Conservation (phyloP, 2,113 vertebrate genomes). For the Athene cunicularia region DNA sequence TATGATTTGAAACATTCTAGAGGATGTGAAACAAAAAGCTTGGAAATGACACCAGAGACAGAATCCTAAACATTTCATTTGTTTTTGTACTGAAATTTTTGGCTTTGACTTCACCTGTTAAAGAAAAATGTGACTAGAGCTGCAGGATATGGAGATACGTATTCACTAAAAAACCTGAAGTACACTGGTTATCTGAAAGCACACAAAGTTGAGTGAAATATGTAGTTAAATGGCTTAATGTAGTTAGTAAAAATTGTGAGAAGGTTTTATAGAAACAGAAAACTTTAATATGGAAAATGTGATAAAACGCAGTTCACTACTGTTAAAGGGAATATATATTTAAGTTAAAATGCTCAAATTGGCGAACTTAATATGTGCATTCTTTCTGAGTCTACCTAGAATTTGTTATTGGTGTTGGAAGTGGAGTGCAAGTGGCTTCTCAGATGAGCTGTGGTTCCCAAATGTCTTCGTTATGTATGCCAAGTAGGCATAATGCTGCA, state of each 20-base stretch:
- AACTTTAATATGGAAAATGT: background rate
- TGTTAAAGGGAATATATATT: background rate
- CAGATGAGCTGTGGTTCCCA: background rate
- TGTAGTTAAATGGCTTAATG: background rate
- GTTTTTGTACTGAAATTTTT: background rate
- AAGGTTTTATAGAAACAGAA: background rate
- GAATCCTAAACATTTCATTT: background rate
- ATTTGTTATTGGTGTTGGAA: background rate
- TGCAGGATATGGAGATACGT: background rate
- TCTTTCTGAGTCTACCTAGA: background rate
- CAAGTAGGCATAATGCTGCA: background rate
- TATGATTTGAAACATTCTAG: slow-evolving; percentile 80
- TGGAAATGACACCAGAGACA: background rate
- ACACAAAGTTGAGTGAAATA: background rate
- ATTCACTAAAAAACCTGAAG: background rate
- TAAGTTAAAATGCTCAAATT: background rate
- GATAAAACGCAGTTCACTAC: background rate
- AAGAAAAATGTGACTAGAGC: background rate
- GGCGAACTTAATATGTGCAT: background rate
- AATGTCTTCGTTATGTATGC: background rate
- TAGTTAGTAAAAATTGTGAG: background rate
- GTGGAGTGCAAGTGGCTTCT: background rate
- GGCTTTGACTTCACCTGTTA: background rate
- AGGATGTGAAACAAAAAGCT: background rate
- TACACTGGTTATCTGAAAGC: background rate